Base-by-base conservation (phyloP, 2,113 vertebrate species). In the Ammodytes dubius region DNA sequence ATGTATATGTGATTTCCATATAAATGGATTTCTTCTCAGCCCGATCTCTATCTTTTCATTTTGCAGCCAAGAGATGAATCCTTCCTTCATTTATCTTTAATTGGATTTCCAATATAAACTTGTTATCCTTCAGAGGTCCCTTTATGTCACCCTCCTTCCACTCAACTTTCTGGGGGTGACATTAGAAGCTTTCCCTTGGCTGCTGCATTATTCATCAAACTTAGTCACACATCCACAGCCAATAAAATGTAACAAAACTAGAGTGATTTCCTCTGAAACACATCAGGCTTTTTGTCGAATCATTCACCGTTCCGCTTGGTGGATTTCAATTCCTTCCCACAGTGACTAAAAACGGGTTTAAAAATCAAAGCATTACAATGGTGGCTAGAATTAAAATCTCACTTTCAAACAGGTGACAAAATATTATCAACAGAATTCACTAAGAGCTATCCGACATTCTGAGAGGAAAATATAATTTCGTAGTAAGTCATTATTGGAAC, bases 11-110 rank as follows among this genome's bases (percentile, higher is more conserved):
- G 63, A 90, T 93, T 93, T 91, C 79, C 86, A 92, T 91, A 90
- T 73, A 87, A 87, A 93, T 89, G 61, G 61, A 54, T 80, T 88
- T 81, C 74, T 73, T 79, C 74, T 43, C 54, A 61, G 58, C 70
- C 46, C 43, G 70, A 92, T 87, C 64, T 83, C 40, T 63, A 74
- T 81, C 78, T 77, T 49, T 84, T 85, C 81, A 74, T 82, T 81
- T 70, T 58, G 65, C 72, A 73, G 77, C 84, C 87, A 87, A 80
- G 70, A 85, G 68, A 85, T 75, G 74, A 90, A 86, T 84, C 72
- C 50, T 45, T 57, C 53, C 74, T 84, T 90, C 82, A 87, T 93
- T 92, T 85, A 92, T 91, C 86, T 93, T 92, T 92, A 88, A 94
- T 83, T 92, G 89, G 82, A 88, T 90, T 90, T 83, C 69, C 79